These are phyloP conservation scores for Potamarius usumacintae DNA, from an alignment of 2,113 vertebrate species.

Conservation along the genomic window DNA sequence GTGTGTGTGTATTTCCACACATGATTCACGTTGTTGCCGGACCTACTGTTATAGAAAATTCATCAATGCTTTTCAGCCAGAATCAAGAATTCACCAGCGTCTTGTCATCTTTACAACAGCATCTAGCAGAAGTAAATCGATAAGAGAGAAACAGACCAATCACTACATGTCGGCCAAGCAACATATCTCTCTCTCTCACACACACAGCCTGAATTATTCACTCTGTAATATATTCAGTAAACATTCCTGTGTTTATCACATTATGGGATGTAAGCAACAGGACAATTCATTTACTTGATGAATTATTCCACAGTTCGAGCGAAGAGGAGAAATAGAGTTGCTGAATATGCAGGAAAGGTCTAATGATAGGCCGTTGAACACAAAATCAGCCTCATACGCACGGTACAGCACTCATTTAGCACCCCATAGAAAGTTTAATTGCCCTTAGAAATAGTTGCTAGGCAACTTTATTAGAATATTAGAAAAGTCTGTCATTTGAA, in stretches of 20 bases:
- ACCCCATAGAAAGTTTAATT: neutral
- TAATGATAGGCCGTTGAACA: neutral
- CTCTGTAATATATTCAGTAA: neutral
- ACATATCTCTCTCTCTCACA: too few species aligned
- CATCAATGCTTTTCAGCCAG: neutral
- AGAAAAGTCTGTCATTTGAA: neutral
- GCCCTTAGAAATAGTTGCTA: conserved; percentile 17
- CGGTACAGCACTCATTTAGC: neutral
- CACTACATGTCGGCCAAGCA: neutral
- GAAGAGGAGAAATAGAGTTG: neutral
- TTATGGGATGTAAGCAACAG: neutral
- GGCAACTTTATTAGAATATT: neutral
- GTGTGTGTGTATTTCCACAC: too few species aligned
- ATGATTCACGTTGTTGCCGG: neutral
- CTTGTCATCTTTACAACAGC: neutral
- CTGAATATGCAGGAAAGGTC: neutral
- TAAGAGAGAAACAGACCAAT: neutral
- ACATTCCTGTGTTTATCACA: conserved; percentile 14
- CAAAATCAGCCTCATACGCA: neutral
- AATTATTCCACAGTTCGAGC: conserved; percentile 3
- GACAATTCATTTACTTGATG: conserved; percentile 25
- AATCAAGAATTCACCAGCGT: too few species aligned
- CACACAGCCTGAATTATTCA: neutral
- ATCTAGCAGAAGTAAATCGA: neutral
- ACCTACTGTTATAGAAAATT: neutral